A percentile compares a stretch with the other conserved stretches of the same genome.
Evolutionary conservation across 2,113 vertebrate species (phyloP).

Genomic region (Drymodes brunneopygia): DNA sequence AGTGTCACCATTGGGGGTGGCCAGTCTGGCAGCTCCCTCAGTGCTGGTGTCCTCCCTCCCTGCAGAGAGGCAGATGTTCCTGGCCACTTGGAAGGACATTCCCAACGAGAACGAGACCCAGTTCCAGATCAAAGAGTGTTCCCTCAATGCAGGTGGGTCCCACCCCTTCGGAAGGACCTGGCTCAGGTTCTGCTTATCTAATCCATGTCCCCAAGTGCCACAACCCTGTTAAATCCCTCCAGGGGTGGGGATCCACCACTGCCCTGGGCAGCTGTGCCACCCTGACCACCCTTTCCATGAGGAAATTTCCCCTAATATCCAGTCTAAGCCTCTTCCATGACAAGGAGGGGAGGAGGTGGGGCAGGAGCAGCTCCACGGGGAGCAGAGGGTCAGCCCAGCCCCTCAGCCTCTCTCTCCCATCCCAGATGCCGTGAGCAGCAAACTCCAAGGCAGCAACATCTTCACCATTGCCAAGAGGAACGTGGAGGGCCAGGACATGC

Average conservation of each 20-base stretch:
- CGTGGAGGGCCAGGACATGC: conserved; percentile 95
- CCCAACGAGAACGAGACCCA: conserved; percentile 93
- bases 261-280: background rate
- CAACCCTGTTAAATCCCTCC: background rate
- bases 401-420: background rate
- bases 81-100: conserved; percentile 98
- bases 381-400: background rate
- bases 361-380: background rate
- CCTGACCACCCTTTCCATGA: background rate
- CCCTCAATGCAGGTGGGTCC: conserved; percentile 85
- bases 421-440: conserved; percentile 84
- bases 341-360: background rate
- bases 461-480: conserved; percentile 95
- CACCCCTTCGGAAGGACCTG: background rate
- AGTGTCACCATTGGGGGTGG: background rate
- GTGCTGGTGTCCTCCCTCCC: background rate
- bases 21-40: background rate
- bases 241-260: background rate
- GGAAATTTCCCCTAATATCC: background rate
- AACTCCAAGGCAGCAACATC: conserved; percentile 92
- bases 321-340: background rate
- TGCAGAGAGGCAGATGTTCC: conserved; percentile 92
- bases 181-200: background rate
- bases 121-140: conserved; percentile 95
- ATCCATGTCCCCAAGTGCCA: background rate